Evolutionary conservation across 2,888 invertebrate genomes (phyloP), one percentile per base, ranked within the genome.

Genomic region (Patella pellucida): DNA sequence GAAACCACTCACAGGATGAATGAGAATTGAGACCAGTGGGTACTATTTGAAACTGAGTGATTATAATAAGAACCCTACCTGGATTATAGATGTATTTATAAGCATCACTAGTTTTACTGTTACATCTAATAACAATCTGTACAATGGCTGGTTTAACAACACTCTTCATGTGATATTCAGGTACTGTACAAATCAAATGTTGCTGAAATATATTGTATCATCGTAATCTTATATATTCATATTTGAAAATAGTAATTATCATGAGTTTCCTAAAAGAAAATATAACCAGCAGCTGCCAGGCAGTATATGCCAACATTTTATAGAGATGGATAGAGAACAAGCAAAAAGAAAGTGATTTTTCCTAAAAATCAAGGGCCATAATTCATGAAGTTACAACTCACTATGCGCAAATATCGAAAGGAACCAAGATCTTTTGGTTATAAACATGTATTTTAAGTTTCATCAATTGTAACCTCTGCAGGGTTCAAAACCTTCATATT

Each of bases 151-250:
- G 85, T n/a, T 83, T 81, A n/a, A 81, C 73, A 4, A 89, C 78
- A 31, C 76, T 69, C 52, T 80, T 71, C 54, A 84, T 81, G 11
- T 80, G 82, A 81, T 91, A 92, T 14, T 88, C 82, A 7, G 92
- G 92, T 52, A 92, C 85, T 51, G 80, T 85, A 82, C 91, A 91
- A 14, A 92, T 90, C 78, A 92, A 79, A 79, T 92, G 92, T 14
- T 91, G 91, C 92, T 92, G 85, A 62, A 87, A 79, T 70, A 52
- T 76, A 75, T 77, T 79, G 52, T 71, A 54, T 41, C 41, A 41
- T 31, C 31, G 31, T 7, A 41, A 41, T 41, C 41, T 41, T 9
- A 41, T 41, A 41, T 41, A 77, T 70, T 23, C 71, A 52, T 73
- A 52, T 54, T 4, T 15, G 41, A 74, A 19, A 52, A 15, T 7